Percentiles rank a stretch among this genome's conserved stretches.
Evolutionary conservation across 2,797 vertebrate species (phyloP).

Genomic region (Hylomyscus alleni): DNA sequence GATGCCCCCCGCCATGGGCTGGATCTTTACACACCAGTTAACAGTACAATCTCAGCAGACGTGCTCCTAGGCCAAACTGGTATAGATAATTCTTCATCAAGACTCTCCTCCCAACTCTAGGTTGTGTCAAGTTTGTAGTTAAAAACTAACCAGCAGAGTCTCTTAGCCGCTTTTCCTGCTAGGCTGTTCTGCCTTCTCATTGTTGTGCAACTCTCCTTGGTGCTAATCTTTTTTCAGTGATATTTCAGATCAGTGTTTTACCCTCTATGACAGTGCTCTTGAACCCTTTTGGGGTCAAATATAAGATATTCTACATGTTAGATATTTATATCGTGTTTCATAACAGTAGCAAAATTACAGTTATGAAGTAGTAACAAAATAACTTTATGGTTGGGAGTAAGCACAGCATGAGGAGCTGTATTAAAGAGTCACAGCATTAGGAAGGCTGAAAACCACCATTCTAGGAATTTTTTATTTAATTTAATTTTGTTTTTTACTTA

Average conservation of each 20-base stretch:
- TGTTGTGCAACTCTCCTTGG: background rate
- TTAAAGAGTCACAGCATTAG: background rate
- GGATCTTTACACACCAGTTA: background rate
- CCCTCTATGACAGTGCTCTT: background rate
- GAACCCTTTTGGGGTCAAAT: background rate
- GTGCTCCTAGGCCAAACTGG: background rate
- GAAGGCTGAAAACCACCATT: background rate
- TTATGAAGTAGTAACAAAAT: background rate
- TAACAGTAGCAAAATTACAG: background rate
- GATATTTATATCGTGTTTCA: background rate
- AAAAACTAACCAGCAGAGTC: background rate
- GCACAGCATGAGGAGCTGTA: background rate
- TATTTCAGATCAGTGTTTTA: background rate
- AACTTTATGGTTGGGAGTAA: background rate
- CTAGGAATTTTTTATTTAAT: background rate
- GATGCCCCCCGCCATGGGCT: background rate
- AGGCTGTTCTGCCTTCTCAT: background rate
- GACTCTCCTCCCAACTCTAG: background rate
- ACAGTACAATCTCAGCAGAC: background rate
- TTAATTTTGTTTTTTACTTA: background rate
- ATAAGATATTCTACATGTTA: background rate
- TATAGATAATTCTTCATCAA: background rate
- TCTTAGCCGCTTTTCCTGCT: slow-evolving; percentile 1
- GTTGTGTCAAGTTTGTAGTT: background rate
- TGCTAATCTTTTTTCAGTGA: background rate